Evolutionary conservation across 2,888 invertebrate genomes (phyloP), one percentile per base, ranked within the genome.

Genomic region (Cistogaster globosa): DNA sequence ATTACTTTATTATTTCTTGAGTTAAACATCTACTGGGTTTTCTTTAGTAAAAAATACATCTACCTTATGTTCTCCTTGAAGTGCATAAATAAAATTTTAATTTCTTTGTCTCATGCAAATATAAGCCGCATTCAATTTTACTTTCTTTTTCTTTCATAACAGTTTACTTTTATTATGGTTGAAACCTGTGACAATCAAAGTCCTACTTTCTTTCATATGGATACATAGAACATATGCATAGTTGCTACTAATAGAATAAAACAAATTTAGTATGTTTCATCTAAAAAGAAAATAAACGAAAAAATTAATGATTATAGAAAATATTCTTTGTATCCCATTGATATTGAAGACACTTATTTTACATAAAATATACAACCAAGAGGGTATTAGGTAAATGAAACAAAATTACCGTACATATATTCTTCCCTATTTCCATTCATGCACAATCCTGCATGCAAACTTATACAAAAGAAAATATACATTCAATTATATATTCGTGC

Each of bases 271-370:
- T 36, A 55, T 32, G 53, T 58, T 18, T 1, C 18, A n/a, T 26
- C 12, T 22, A 8, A 12, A 22, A 22, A n/a, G 20, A 14, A 2
- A n/a, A 22, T 2, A n/a, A 51, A 14, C 22, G 12, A 55, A 55
- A 55, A n/a, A 36, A 42, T 36, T 8, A 14, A 75, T 48, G 26
- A 58, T 65, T 48, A 26, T 22, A 51, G 58, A 58, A 67, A 72
- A 67, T 71, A 42, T 11, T 42, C 11, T 12, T 12, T 42, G 42
- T 12, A 77, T 58, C 57, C 76, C 60, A 77, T 72, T 76, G 82
- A 48, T 63, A 76, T 76, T 75, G 69, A 75, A 75, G 58, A 69
- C 69, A 69, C 71, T 55, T n/a, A 71, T 78, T 62, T 78, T n/a
- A 45, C 42, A 32, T 20, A 69, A 78, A 78, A 69, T 55, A 51